Evolutionary conservation across 2,113 vertebrate species (phyloP).

Genomic region (Glareola pratincola): DNA sequence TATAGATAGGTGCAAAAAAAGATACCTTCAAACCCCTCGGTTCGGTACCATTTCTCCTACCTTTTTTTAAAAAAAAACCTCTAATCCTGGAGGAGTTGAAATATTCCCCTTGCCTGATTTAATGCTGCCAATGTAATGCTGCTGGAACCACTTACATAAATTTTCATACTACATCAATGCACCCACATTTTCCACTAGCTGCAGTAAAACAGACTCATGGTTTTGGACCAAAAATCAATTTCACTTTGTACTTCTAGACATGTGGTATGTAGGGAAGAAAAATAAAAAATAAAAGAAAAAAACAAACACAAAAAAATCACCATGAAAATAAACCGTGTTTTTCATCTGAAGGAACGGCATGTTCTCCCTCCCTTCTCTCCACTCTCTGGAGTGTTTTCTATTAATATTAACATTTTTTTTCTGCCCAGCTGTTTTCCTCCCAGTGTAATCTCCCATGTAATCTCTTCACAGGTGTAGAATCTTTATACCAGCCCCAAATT

Average conservation of each 20-base stretch:
- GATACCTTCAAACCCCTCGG: neutral
- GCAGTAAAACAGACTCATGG: neutral
- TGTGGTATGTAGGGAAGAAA: too few species aligned
- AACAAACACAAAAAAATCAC: neutral
- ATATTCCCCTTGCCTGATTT: neutral
- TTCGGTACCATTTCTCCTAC: neutral
- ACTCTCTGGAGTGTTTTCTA: neutral
- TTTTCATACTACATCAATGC: neutral
- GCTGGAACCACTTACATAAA: neutral
- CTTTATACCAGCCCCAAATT: neutral
- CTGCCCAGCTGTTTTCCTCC: conserved; percentile 7
- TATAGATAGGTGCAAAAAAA: neutral
- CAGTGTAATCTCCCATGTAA: conserved; percentile 15
- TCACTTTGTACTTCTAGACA: neutral
- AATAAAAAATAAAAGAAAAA: neutral
- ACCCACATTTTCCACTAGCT: neutral
- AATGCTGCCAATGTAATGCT: neutral
- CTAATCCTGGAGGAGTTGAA: neutral
- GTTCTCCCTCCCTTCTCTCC: neutral
- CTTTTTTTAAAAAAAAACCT: neutral
- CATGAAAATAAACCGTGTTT: neutral
- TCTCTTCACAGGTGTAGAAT: conserved; percentile 6
- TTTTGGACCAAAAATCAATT: conserved; percentile 1
- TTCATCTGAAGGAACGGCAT: neutral
- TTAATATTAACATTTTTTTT: neutral